phyloP scores from a whole-genome alignment of 2,888 invertebrate species.

The Philhelius pedissequus region DNA sequence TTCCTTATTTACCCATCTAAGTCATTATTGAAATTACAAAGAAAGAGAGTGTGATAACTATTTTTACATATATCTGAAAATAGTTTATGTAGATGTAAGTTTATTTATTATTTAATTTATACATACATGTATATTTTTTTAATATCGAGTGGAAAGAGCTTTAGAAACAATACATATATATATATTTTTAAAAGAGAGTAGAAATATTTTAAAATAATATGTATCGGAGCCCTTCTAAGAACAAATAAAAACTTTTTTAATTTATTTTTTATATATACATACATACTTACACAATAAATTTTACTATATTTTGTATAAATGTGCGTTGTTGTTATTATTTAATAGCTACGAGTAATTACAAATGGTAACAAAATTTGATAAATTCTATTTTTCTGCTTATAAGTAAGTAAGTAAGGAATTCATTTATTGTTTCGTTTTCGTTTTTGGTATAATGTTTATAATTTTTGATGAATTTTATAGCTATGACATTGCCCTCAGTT shows the following conservation, averaged over 20 bases:
- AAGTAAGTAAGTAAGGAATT: too few species aligned
- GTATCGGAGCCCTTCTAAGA: slow-evolving; percentile 16
- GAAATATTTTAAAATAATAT: not conserved
- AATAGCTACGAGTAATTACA: too few species aligned
- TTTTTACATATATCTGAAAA: slow-evolving; percentile 27
- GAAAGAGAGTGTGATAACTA: slow-evolving; percentile 57
- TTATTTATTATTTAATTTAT: slow-evolving; percentile 4
- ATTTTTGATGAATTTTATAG: too few species aligned
- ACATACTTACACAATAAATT: slow-evolving; percentile 11
- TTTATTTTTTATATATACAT: slow-evolving; percentile 44
- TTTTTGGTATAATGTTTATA: too few species aligned
- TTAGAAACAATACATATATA: slow-evolving; percentile 19
- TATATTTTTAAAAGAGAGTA: slow-evolving; percentile 24
- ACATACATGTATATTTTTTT: too few species aligned
- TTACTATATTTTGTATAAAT: not conserved
- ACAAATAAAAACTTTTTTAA: slow-evolving; percentile 12
- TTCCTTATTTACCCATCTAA: slow-evolving; percentile 59
- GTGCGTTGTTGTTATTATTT: not conserved
- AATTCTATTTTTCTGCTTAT: too few species aligned
- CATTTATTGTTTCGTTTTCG: too few species aligned
- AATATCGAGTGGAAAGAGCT: slow-evolving; percentile 51
- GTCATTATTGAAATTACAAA: slow-evolving; percentile 42
- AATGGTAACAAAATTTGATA: too few species aligned
- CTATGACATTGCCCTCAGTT: too few species aligned
- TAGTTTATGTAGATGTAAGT: slow-evolving; percentile 31